These are phyloP conservation scores for Liolophura sinensis DNA, from an alignment of 1,140 invertebrate species.

Conservation along the genomic window DNA sequence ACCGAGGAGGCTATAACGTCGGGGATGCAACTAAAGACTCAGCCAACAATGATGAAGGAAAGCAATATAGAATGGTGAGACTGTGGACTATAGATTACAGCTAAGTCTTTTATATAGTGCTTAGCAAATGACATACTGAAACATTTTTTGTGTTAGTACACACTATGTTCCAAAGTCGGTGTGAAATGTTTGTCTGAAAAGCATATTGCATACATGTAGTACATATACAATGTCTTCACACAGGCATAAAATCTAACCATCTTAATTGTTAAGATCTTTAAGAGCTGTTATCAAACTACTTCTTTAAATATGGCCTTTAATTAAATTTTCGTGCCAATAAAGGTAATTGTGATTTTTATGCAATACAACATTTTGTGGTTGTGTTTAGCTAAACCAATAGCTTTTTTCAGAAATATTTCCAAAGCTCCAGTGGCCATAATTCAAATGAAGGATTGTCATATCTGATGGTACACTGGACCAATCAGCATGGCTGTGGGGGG, in stretches of 20 bases:
- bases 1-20: constrained; percentile 58
- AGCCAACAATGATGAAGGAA: constrained; percentile 36
- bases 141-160: not conserved
- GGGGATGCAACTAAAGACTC: constrained; percentile 41
- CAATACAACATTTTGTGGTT: no score
- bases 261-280: no score
- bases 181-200: no score
- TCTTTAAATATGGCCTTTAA: no score
- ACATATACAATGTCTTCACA: no score
- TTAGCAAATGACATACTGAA: not conserved
- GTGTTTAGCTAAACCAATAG: no score
- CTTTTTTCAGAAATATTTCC: constrained; percentile 55
- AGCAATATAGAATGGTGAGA: constrained; percentile 58
- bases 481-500: constrained; percentile 58
- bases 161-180: no score
- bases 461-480: constrained; percentile 55
- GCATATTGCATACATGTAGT: no score
- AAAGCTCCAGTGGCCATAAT: constrained; percentile 43
- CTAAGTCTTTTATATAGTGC: not conserved
- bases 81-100: not conserved
- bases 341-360: no score
- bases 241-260: no score
- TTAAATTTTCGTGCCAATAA: no score
- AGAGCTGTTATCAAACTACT: no score
- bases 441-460: constrained; percentile 30